A percentile compares a stretch with the other conserved stretches of the same genome.
Evolutionary conservation across 2,888 invertebrate species (phyloP).

Genomic region (Deroplatys truncata): DNA sequence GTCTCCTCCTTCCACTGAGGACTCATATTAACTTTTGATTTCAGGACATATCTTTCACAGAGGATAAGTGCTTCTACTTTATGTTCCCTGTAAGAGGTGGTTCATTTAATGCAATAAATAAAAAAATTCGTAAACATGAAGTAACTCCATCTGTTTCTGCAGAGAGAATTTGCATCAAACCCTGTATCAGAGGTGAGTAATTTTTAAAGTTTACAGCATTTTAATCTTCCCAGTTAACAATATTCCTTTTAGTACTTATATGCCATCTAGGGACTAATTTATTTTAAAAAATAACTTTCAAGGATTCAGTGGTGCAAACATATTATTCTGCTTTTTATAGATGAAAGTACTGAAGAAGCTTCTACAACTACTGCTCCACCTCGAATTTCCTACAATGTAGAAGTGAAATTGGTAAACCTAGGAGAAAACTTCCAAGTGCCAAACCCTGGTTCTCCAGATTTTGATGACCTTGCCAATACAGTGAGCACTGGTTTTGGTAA

Average conservation of each 20-base stretch:
- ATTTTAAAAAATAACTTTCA: neutral
- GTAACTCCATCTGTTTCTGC: constrained; percentile 67
- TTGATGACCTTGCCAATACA: constrained; percentile 62
- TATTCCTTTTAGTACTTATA: neutral
- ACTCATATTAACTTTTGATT: constrained; percentile 21
- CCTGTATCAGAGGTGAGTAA: constrained; percentile 68
- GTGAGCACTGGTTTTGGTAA: constrained; percentile 62
- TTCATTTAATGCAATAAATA: constrained; percentile 74
- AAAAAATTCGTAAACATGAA: constrained; percentile 78
- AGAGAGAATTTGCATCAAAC: constrained; percentile 75
- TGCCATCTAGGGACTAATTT: neutral
- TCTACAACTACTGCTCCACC: constrained; percentile 58
- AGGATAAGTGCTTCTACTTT: constrained; percentile 77
- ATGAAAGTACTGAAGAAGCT: neutral
- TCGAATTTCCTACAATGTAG: constrained; percentile 62
- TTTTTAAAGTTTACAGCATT: neutral
- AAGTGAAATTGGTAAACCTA: constrained; percentile 69
- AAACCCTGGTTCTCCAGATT: constrained; percentile 66
- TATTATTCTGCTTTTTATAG: neutral
- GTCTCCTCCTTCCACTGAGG: neutral
- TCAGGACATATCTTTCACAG: constrained; percentile 76
- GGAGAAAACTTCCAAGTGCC: constrained; percentile 76
- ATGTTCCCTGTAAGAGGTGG: constrained; percentile 86
- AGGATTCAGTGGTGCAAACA: neutral
- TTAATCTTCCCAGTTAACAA: neutral